Percentiles rank a stretch among this genome's conserved stretches.
phyloP scores from a whole-genome alignment of 2,888 invertebrate species.

The Ethmia dodecea region DNA sequence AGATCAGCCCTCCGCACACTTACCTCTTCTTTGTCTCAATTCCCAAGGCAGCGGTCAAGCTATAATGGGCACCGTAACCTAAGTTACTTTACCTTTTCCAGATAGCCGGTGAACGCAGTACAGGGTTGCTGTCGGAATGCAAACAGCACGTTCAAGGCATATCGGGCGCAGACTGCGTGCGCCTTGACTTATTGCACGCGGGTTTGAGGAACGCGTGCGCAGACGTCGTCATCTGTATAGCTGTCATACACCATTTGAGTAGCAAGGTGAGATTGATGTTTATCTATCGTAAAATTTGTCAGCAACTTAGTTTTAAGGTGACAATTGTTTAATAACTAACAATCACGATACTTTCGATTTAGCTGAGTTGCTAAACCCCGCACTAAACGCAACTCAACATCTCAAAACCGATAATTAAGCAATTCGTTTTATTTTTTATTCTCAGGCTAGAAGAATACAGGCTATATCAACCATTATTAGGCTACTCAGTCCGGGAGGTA shows the following conservation, averaged over 20 bases:
- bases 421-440: too few relatives aligned
- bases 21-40: too few relatives aligned
- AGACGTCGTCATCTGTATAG: constrained; percentile 94
- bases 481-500: constrained; percentile 84
- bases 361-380: too few relatives aligned
- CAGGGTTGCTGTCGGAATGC: constrained; percentile 47
- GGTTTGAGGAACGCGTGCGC: constrained; percentile 82
- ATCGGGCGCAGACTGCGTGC: constrained; percentile 81
- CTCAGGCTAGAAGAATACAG: constrained; percentile 82
- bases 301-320: too few relatives aligned
- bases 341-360: too few relatives aligned
- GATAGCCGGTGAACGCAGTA: constrained; percentile 85
- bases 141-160: constrained; percentile 16
- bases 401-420: too few relatives aligned
- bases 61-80: too few relatives aligned
- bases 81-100: constrained; percentile 34
- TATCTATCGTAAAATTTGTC: too few relatives aligned
- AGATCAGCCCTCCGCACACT: too few relatives aligned
- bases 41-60: too few relatives aligned
- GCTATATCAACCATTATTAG: constrained; percentile 88
- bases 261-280: constrained; percentile 74
- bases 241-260: constrained; percentile 97
- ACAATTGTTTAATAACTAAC: too few relatives aligned
- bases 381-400: too few relatives aligned
- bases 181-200: constrained; percentile 86